Evolutionary conservation across 1,140 invertebrate species (phyloP).

Genomic region (Anagrus nilaparvatae): DNA sequence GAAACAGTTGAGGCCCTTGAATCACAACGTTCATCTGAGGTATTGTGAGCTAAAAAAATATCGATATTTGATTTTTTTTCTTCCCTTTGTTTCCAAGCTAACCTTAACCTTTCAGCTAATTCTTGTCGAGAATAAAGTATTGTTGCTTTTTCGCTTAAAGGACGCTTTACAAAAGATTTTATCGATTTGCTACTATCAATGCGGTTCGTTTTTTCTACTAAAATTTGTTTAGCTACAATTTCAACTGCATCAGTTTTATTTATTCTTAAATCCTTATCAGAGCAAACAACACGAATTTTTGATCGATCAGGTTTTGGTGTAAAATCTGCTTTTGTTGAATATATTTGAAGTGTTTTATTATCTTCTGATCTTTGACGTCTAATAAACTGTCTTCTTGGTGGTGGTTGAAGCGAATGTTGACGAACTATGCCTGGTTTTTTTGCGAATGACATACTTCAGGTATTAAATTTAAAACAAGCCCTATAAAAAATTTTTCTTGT

Average conservation of each 20-base stretch:
- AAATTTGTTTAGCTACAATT: slow-evolving; percentile 34
- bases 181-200: slow-evolving; percentile 17
- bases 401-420: slow-evolving; percentile 33
- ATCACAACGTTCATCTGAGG: slow-evolving; percentile 29
- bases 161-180: slow-evolving; percentile 13
- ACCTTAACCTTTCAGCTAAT: slow-evolving; percentile 40
- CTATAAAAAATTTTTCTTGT: no score
- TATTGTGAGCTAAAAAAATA: slow-evolving; percentile 44
- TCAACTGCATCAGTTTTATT: slow-evolving; percentile 24
- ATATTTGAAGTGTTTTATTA: slow-evolving; percentile 23
- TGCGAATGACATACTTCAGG: no score
- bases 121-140: slow-evolving; percentile 45
- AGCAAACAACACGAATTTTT: slow-evolving; percentile 34
- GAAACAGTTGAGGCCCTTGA: slow-evolving; percentile 25
- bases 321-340: slow-evolving; percentile 4
- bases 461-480: no score
- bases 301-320: slow-evolving; percentile 13
- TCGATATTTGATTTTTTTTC: slow-evolving; percentile 43
- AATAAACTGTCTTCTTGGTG: slow-evolving; percentile 21
- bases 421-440: slow-evolving; percentile 25
- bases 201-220: slow-evolving; percentile 22
- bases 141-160: slow-evolving; percentile 35
- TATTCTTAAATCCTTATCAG: slow-evolving; percentile 17
- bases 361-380: slow-evolving; percentile 36
- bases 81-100: slow-evolving; percentile 44